Base-by-base conservation (phyloP, 1,140 invertebrate species). In the Drosophila pseudoananassae region DNA sequence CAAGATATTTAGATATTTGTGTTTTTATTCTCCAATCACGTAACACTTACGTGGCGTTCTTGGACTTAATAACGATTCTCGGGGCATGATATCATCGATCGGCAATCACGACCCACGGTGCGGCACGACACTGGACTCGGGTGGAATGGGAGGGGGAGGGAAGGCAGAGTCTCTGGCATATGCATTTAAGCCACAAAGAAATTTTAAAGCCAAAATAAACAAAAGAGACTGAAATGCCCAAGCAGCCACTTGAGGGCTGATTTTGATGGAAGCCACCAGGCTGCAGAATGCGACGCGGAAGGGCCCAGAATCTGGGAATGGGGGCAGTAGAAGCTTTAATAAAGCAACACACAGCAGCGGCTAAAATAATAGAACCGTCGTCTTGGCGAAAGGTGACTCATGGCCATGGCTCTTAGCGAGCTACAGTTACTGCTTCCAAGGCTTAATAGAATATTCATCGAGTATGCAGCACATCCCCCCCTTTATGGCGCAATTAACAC, bases 401-500 rank as follows among this genome's bases (percentile, higher is more conserved):
- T 20, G 20, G 20, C 3, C 20, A 20, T 20, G 20, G 20, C 20
- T 1, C 20, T 3, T 20, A 1, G 20, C 2, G 3, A 3, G 20
- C 2, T 20, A 17, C 17, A 20, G n/a, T n/a, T n/a, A 20, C 20
- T 20, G 3, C 20, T 3, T 20, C 20, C 20, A 20, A 20, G 20
- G 20, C 57, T 63, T n/a, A n/a, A n/a, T n/a, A n/a, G n/a, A n/a
- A n/a, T n/a, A n/a, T n/a, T n/a, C n/a, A n/a, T n/a, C n/a, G n/a
- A 63, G 58, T 69, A 68, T 69, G 64, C 65, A 69, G 58, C 58
- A 71, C 57, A 55, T 72, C 51, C 71, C 27, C n/a, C 36, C 36
- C 10, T 78, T 88, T 87, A 76, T 75, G 58, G 64, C n/a, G 78
- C 82, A 88, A 87, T 87, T 88, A 87, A 87, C 56, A 73, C 82